Percentiles rank a stretch among this genome's conserved stretches.
These are phyloP conservation scores for Drosophila paulistorum DNA, from an alignment of 1,140 invertebrate species.

Conservation along the genomic window DNA sequence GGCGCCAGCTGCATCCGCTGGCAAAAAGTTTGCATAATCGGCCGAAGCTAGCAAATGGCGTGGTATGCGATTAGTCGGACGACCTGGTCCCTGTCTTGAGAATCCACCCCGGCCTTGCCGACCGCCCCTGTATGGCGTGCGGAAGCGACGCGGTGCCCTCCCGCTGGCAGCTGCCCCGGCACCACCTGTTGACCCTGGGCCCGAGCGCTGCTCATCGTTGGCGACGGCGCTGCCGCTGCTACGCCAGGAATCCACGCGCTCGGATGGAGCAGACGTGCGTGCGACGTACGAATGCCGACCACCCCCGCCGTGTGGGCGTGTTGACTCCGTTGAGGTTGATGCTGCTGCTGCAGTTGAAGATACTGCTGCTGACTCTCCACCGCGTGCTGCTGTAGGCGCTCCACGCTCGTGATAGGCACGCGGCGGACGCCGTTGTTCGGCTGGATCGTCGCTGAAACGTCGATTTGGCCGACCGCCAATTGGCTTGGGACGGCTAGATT, in stretches of 20 bases:
- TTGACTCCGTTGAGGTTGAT: conserved; percentile 41
- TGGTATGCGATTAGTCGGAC: conserved; percentile 80
- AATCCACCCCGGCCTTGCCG: conserved; percentile 78
- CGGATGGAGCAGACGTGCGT: conserved; percentile 68
- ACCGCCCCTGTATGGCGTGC: conserved; percentile 78
- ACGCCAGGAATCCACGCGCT: conserved; percentile 83
- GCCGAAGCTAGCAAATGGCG: conserved; percentile 82
- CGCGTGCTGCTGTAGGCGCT: conserved; percentile 17
- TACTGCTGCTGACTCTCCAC: conserved; percentile 10
- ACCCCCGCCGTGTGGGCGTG: conserved; percentile 36
- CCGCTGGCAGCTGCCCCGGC: conserved; percentile 50
- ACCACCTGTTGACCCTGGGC: conserved; percentile 39
- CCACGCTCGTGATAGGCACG: conserved; percentile 60
- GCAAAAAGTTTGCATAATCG: conserved; percentile 73
- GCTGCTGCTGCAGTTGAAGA: conserved; percentile 21
- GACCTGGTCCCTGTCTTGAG: conserved; percentile 82
- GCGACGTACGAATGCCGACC: conserved; percentile 63
- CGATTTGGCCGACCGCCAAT: conserved; percentile 71
- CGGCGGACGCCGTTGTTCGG: conserved; percentile 63
- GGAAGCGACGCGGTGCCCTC: conserved; percentile 72
- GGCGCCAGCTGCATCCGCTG: conserved; percentile 74
- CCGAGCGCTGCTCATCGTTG: conserved; percentile 61
- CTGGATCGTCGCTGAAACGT: conserved; percentile 57
- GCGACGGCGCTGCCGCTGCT: conserved; percentile 77
- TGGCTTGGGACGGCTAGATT: conserved; percentile 83